Conservation (phyloP, 2,888 invertebrate species). For the Cerastoderma edule region DNA sequence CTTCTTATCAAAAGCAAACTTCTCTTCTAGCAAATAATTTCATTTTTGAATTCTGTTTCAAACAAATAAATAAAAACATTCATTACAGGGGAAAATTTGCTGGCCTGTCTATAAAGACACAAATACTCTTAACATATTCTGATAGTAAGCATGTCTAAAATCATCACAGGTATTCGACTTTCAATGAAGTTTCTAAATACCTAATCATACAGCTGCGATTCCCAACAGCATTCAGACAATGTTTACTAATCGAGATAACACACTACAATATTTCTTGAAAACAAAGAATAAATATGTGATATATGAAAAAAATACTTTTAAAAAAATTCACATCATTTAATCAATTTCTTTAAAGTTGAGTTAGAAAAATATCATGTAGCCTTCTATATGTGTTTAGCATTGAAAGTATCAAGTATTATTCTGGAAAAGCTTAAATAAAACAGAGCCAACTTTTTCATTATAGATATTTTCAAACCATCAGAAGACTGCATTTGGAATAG, state of each 20-base stretch:
- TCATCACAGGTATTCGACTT: slow-evolving; percentile 18
- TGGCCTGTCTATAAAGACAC: too few species aligned
- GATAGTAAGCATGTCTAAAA: slow-evolving; percentile 9
- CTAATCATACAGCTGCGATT: slow-evolving; percentile 16
- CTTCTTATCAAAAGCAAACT: not conserved
- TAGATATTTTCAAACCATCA: too few species aligned
- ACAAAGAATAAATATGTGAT: not conserved
- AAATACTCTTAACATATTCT: too few species aligned
- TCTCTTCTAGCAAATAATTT: not conserved
- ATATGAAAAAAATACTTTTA: not conserved
- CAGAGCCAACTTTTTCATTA: too few species aligned
- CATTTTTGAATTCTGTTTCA: not conserved
- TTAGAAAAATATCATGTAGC: too few species aligned
- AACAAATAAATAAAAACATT: not conserved
- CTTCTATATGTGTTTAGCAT: not conserved
- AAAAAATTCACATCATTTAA: too few species aligned
- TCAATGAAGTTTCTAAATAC: slow-evolving; percentile 10
- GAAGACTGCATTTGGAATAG: too few species aligned
- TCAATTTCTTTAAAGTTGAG: too few species aligned
- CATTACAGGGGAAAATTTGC: too few species aligned
- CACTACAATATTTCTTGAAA: not conserved
- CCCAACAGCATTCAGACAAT: slow-evolving; percentile 5
- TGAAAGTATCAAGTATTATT: not conserved
- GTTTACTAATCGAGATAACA: slow-evolving; percentile 6
- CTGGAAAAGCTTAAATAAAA: not conserved